A percentile compares a stretch with the other conserved stretches of the same genome.
Conservation (phyloP, 1,140 invertebrate genomes). For the Pollicipes pollicipes region DNA sequence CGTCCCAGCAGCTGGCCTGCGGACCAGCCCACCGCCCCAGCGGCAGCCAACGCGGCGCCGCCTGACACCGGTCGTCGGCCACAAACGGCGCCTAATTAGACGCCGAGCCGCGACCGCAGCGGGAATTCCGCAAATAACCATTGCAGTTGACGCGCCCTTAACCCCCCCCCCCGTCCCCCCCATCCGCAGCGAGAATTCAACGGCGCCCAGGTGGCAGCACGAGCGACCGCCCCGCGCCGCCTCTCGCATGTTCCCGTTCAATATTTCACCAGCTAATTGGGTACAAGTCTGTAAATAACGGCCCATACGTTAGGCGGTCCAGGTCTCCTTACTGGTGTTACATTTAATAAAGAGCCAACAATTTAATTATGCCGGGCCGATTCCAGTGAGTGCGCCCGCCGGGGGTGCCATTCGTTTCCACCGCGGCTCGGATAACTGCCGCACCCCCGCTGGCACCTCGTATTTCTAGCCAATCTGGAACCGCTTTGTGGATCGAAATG, state of each 20-base stretch:
- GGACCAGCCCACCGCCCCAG: too few species aligned
- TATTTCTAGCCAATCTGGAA: background rate
- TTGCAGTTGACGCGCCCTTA: too few species aligned
- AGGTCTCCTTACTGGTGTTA: background rate
- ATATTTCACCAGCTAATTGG: background rate
- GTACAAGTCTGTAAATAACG: background rate
- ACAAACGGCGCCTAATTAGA: too few species aligned
- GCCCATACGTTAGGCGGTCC: background rate
- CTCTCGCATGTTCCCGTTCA: background rate
- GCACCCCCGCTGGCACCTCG: background rate
- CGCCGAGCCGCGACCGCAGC: too few species aligned
- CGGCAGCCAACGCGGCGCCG: too few species aligned
- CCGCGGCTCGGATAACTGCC: background rate
- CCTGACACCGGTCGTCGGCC: too few species aligned
- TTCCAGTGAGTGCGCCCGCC: background rate
- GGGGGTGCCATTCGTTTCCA: background rate
- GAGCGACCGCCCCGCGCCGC: too few species aligned
- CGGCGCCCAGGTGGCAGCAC: background rate
- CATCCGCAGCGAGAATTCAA: too few species aligned
- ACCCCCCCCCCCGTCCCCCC: too few species aligned
- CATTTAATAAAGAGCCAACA: slow-evolving; percentile 2
- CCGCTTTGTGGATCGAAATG: background rate
- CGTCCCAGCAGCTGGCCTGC: too few species aligned
- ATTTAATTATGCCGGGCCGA: background rate
- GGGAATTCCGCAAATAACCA: too few species aligned